Evolutionary conservation across 35 echinoderm and acorn worm genomes (phyloP).

Genomic region (Stichopus chloronotus): DNA sequence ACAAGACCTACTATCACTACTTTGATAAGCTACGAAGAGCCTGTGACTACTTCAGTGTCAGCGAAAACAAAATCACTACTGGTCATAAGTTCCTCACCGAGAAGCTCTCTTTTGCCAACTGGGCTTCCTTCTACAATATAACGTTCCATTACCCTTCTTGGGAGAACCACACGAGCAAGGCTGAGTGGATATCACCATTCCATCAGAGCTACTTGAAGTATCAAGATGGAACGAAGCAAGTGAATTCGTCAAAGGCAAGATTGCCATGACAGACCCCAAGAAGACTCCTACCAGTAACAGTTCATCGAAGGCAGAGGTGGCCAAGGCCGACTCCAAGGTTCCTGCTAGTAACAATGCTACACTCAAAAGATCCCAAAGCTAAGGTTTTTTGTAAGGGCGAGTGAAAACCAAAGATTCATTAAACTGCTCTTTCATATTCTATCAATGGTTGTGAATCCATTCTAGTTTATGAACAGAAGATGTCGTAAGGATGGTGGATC

Average conservation of each 20-base stretch:
- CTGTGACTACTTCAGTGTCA: slow-evolving; percentile 78
- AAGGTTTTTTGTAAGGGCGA: no score
- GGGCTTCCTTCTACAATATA: slow-evolving; percentile 78
- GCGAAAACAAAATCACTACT: slow-evolving; percentile 58
- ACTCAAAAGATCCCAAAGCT: not conserved
- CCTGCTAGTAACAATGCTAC: not conserved
- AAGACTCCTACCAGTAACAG: not conserved
- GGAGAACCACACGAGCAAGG: slow-evolving; percentile 58
- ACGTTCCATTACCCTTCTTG: slow-evolving; percentile 85
- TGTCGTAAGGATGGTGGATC: no score
- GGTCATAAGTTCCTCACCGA: slow-evolving; percentile 96
- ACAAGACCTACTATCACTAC: slow-evolving; percentile 83
- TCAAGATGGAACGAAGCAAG: slow-evolving; percentile 26
- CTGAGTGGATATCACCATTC: slow-evolving; percentile 58
- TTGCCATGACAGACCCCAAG: not conserved
- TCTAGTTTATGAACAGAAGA: no score
- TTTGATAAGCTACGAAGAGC: slow-evolving; percentile 74
- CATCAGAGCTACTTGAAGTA: slow-evolving; percentile 60
- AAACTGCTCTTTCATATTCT: no score
- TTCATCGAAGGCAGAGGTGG: not conserved
- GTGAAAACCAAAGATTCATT: no score
- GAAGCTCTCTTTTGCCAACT: slow-evolving; percentile 80
- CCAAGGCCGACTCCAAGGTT: no score
- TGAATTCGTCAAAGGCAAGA: not conserved
- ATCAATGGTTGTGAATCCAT: no score